phyloP scores from a whole-genome alignment of 2,888 invertebrate species.

The Eupithecia abbreviata region DNA sequence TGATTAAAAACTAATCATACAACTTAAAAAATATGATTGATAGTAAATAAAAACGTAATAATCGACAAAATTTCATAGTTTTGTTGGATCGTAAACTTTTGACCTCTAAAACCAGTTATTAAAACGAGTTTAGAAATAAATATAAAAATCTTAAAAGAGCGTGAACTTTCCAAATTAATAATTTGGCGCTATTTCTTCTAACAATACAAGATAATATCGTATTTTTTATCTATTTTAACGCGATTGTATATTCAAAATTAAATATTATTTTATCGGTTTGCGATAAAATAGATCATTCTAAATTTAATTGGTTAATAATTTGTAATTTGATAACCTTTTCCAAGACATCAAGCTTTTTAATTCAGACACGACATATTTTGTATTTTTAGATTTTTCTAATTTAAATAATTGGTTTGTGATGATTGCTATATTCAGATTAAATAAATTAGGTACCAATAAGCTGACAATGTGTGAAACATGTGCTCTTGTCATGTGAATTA shows the following conservation, averaged over 20 bases:
- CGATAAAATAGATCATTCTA: conserved; percentile 1
- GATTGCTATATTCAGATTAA: background rate
- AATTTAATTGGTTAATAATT: background rate
- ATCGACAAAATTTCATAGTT: conserved; percentile 27
- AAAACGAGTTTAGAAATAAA: conserved; percentile 25
- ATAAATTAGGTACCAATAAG: background rate
- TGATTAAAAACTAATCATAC: conserved; percentile 34
- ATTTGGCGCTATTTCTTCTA: conserved; percentile 7
- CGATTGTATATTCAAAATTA: background rate
- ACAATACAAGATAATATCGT: background rate
- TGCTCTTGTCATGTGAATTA: background rate
- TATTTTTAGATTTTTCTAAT: background rate
- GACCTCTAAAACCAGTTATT: background rate
- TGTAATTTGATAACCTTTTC: background rate
- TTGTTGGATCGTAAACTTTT: conserved; percentile 32
- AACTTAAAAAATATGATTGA: conserved; percentile 33
- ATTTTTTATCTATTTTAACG: background rate
- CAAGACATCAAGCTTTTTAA: background rate
- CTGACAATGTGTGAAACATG: background rate
- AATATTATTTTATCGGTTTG: background rate
- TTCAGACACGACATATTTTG: background rate
- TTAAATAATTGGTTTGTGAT: background rate
- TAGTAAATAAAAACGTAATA: conserved; percentile 28
- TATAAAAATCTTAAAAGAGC: conserved; percentile 20
- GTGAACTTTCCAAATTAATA: conserved; percentile 17